Evolutionary conservation across 2,113 vertebrate genomes (phyloP), one percentile per base, ranked within the genome.

Genomic region (Procapra przewalskii): DNA sequence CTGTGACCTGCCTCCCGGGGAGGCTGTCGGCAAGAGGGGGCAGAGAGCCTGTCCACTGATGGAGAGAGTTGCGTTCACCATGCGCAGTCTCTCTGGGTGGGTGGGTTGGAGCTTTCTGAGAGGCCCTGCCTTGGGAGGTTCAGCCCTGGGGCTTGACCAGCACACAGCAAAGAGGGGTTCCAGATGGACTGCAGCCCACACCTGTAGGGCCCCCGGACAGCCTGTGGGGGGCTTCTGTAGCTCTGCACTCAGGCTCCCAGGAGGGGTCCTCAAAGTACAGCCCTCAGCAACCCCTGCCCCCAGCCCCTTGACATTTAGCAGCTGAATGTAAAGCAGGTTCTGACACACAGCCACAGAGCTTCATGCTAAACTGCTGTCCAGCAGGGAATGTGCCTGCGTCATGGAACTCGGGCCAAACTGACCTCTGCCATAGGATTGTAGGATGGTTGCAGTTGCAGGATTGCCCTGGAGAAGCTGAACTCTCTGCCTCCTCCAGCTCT

Each of bases 211-310:
- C 17, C 29, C 15, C 0, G 7, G 82, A 54, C 81, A 16, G 60
- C 36, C 31, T 14, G 1, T 67, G 8, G 43, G 27, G 27, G 9
- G 1, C 43, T 59, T 82, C 55, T 64, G 3, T 15, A 27, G 16
- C n/a, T 71, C 29, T 6, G 29, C 29, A 16, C 15, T 8, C 64
- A 48, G 29, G 15, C 7, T 29, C 48, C 57, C 1, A 2, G 43
- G 21, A 31, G 14, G 4, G 6, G 6, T 14, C 59, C 50, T 29
- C 12, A 4, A 14, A 59, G 40, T 6, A 13, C 29, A 45, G 45
- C 8, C 81, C 52, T 10, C 3, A 8, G 48, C 95, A 97, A 92
- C 99, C 0, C 99, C 99, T 0, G 1, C 9, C n/a, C 5, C 67
- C n/a, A 71, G n/a, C 19, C n/a, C 19, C 67, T 71, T 71, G 36